These are phyloP conservation scores for Entomobrya multifasciata DNA, from an alignment of 2,888 invertebrate species.

Conservation along the genomic window DNA sequence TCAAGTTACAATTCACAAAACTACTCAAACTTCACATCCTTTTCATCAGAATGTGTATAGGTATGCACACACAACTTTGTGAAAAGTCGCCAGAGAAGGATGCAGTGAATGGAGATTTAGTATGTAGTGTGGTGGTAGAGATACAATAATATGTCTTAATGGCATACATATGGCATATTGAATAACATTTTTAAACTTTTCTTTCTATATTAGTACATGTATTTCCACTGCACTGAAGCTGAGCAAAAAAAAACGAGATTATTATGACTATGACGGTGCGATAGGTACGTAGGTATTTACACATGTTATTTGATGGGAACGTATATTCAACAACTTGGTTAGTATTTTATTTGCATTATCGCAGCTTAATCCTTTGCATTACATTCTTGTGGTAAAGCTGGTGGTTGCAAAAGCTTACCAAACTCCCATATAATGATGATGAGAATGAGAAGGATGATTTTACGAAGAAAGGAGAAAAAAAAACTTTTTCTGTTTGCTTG, in stretches of 20 bases:
- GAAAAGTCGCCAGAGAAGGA: slow-evolving; percentile 34
- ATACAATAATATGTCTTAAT: background rate
- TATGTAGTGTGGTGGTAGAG: background rate
- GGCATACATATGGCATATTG: background rate
- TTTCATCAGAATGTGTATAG: slow-evolving; percentile 26
- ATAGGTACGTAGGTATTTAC: slow-evolving; percentile 21
- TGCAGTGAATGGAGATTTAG: slow-evolving; percentile 8
- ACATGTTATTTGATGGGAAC: slow-evolving; percentile 27
- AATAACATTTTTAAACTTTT: slow-evolving; percentile 30
- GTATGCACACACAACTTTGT: background rate
- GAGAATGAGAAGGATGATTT: slow-evolving; percentile 23
- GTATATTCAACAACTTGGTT: slow-evolving; percentile 6
- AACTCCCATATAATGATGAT: background rate
- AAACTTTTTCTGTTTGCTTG: slow-evolving; percentile 27
- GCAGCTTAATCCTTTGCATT: slow-evolving; percentile 27
- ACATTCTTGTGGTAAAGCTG: background rate
- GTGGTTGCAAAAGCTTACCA: slow-evolving; percentile 7
- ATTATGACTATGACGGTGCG: background rate
- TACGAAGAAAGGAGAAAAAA: slow-evolving; percentile 42
- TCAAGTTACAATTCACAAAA: background rate
- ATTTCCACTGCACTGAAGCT: slow-evolving; percentile 15
- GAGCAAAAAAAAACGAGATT: slow-evolving; percentile 51
- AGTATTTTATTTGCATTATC: slow-evolving; percentile 51
- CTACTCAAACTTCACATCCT: background rate
- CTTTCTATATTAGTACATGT: slow-evolving; percentile 30